Conservation (phyloP, 2,888 invertebrate species). For the Taphrorychus bicolor region DNA sequence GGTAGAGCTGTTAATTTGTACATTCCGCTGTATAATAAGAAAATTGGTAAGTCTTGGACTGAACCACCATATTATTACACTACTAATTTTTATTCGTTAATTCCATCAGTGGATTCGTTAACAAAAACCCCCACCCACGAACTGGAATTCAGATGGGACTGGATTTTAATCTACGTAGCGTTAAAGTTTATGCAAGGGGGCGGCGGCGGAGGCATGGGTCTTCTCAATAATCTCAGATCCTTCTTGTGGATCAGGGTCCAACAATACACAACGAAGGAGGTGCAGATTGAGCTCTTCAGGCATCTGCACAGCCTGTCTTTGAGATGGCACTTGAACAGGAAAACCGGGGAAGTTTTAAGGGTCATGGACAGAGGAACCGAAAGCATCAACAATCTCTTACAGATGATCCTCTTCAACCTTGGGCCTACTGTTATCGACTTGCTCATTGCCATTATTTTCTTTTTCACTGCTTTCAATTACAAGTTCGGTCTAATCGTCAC, state of each 20-base stretch:
- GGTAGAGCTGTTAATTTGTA: constrained; percentile 90
- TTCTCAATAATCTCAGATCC: constrained; percentile 88
- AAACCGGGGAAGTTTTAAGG: constrained; percentile 95
- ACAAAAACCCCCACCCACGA: constrained; percentile 46
- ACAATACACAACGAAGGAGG: constrained; percentile 93
- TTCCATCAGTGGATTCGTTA: constrained; percentile 89
- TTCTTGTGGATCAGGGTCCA: constrained; percentile 96
- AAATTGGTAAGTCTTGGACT: constrained; percentile 77
- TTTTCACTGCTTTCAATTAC: constrained; percentile 52
- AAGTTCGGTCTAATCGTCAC: constrained; percentile 97
- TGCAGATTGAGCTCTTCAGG: constrained; percentile 84
- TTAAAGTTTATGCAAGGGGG: constrained; percentile 96
- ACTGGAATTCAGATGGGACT: constrained; percentile 83
- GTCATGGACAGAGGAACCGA: constrained; percentile 98
- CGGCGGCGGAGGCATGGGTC: constrained; percentile 90
- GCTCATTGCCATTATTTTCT: constrained; percentile 33
- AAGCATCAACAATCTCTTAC: constrained; percentile 78
- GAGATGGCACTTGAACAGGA: constrained; percentile 91
- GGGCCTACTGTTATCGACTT: constrained; percentile 32
- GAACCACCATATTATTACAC: background rate
- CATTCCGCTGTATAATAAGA: constrained; percentile 92
- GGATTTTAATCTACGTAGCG: constrained; percentile 82
- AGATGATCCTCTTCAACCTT: constrained; percentile 32
- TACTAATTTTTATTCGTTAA: background rate
- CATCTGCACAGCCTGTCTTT: constrained; percentile 90